Base-by-base conservation (phyloP, 2,797 vertebrate genomes). In the Phalloptychus januarius region DNA sequence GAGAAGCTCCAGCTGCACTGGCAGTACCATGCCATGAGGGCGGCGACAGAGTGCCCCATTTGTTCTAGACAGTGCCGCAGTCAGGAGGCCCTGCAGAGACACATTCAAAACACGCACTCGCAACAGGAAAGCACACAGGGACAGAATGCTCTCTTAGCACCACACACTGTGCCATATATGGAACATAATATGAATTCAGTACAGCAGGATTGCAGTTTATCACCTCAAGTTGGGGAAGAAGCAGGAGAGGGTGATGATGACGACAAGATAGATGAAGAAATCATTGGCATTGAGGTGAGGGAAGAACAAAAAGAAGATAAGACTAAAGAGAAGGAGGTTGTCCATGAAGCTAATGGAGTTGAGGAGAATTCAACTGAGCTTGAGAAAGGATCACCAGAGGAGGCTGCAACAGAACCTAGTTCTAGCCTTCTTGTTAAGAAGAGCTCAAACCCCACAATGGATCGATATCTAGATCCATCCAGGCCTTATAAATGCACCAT, bases 401-500 rank as follows among this genome's bases (percentile, higher is more conserved):
- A 98, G 86, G 95, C 93, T 0, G 93, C 96, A 89, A 95, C 95
- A 67, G 98, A 98, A 94, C 95, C 96, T 1, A 97, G 96, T 93
- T 95, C 96, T 7, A 92, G 82, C 85, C 94, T 97, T 58, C 93
- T 96, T 82, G 94, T 97, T 87, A 96, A 96, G 87, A 99, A 98
- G 92, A 96, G 96, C 76, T 96, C 96, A 45, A 99, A 99, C 89
- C 98, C 98, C 82, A 97, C 98, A 75, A 96, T 99, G 96, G 98
- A 99, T 87, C 99, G 99, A 84, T 99, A 98, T 86, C 92, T 99
- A 75, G 98, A 99, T 93, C 98, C 98, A 2, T 97, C 97, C 79
- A 97, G 98, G 81, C 98, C 98, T 1, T 99, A 99, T 88, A 99
- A 99, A 93, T 99, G 98, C 91, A 99, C 98, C 0, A 97, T 99